Percentiles rank a stretch among this genome's conserved stretches.
Conservation (phyloP, 2,888 invertebrate genomes). For the Orthosia cruda region DNA sequence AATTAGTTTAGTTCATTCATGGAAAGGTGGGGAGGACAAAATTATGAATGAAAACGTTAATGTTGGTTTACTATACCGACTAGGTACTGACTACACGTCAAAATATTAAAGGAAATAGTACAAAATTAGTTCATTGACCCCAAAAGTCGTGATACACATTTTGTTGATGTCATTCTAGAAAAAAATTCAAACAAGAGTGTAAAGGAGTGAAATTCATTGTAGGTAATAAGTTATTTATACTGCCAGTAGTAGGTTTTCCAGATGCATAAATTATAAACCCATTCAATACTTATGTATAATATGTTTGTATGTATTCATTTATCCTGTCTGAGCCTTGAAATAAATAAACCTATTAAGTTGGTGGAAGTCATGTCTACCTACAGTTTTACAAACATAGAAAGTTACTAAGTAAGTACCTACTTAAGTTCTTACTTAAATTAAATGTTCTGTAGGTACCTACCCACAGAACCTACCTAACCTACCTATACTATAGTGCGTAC, state of each 20-base stretch:
- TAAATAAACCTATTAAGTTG: no score
- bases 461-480: no score
- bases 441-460: no score
- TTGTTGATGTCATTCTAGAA: background rate
- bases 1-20: slow-evolving; percentile 65
- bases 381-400: no score
- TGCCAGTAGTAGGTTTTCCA: background rate
- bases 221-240: background rate
- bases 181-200: slow-evolving; percentile 5
- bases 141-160: slow-evolving; percentile 12
- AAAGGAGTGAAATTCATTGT: background rate
- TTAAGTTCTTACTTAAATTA: no score
- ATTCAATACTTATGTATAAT: background rate
- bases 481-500: no score
- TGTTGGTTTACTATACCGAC: slow-evolving; percentile 54
- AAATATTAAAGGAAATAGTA: slow-evolving; percentile 17
- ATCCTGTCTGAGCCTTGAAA: background rate
- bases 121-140: slow-evolving; percentile 26
- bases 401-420: no score
- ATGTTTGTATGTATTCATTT: background rate
- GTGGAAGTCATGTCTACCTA: no score
- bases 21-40: slow-evolving; percentile 52
- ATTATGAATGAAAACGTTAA: slow-evolving; percentile 62
- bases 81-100: slow-evolving; percentile 19
- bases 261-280: background rate